A percentile compares a stretch with the other conserved stretches of the same genome.
phyloP scores from a whole-genome alignment of 2,113 vertebrate species.

The Tauraco erythrolophus region DNA sequence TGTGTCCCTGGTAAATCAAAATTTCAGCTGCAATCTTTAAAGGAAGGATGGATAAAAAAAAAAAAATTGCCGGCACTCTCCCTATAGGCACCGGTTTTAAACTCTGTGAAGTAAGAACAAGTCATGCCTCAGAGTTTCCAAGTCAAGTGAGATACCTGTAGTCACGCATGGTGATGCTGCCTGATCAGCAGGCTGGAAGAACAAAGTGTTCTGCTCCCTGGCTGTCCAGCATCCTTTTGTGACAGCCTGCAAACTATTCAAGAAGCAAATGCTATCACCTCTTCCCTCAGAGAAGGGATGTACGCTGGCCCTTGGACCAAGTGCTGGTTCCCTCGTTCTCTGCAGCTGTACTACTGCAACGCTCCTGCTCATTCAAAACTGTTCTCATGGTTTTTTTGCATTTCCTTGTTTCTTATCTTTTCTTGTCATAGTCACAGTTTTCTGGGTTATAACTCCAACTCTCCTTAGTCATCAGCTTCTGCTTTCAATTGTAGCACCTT shows the following conservation, averaged over 20 bases:
- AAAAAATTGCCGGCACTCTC: background rate
- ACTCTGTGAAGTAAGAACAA: background rate
- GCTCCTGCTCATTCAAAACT: rapidly evolving
- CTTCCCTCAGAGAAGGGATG: background rate
- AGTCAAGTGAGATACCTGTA: background rate
- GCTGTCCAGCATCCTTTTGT: background rate
- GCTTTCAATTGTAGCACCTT: background rate
- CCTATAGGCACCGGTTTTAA: background rate
- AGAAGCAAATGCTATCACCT: background rate
- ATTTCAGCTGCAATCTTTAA: background rate
- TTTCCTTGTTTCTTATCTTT: background rate
- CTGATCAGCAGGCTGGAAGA: conserved; percentile 1
- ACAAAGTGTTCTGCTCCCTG: background rate
- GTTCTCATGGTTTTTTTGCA: background rate
- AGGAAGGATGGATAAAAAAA: background rate
- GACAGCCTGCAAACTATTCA: background rate
- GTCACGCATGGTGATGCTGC: background rate
- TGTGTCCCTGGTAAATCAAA: background rate
- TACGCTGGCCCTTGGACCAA: background rate
- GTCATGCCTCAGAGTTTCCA: conserved; percentile 13
- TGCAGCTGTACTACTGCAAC: background rate
- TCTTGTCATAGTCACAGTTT: background rate
- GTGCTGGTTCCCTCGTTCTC: rapidly evolving
- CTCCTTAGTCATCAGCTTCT: background rate
- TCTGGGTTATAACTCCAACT: background rate